Base-by-base conservation (phyloP, 2,888 invertebrate genomes). In the Erpobdella octoculata region DNA sequence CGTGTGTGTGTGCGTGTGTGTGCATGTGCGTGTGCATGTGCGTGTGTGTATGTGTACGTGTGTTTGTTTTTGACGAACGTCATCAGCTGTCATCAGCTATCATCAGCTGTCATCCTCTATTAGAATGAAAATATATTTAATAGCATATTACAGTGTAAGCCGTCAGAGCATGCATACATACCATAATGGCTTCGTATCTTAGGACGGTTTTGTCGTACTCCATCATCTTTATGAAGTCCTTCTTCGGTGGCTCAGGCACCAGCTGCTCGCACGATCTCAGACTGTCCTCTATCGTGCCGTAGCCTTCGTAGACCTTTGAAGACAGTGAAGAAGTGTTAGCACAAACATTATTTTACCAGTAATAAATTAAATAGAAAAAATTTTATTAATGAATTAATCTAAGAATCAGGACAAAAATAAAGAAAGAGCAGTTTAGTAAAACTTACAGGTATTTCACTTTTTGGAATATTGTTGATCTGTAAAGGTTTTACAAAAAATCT, bases 231-330 rank as follows among this genome's bases (percentile, higher is more conserved):
- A 91, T 86, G 75, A 90, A 85, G 81, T 91, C 90, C 80, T 89
- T 89, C 79, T 87, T 88, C 0, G 90, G 90, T 0, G 89, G 86
- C 79, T 89, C 89, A 3, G 90, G 89, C 41, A 89, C 80, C 69
- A 91, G 85, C 0, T 88, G 87, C 77, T 87, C 85, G 79, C 89
- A 90, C n/a, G 89, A 89, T 78, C 88, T 88, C 36, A 90, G 81
- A 0, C 90, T 88, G 79, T 92, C 91, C 81, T 91, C 91, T 1
- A 90, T 86, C n/a, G 88, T 85, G 1, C 91, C 91, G 76, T 90
- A 87, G 2, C 89, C 89, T 76, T 84, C 85, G 78, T 89, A 89
- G 74, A 90, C 90, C 0, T 91, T 89, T 25, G 89, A 81, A 78
- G n/a, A 15, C 28, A 53, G 28, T 12, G 1, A 6, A 53, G 21